A percentile compares a stretch with the other conserved stretches of the same genome.
These are phyloP conservation scores for Tinamus guttatus DNA, from an alignment of 2,113 vertebrate genomes.

Conservation along the genomic window DNA sequence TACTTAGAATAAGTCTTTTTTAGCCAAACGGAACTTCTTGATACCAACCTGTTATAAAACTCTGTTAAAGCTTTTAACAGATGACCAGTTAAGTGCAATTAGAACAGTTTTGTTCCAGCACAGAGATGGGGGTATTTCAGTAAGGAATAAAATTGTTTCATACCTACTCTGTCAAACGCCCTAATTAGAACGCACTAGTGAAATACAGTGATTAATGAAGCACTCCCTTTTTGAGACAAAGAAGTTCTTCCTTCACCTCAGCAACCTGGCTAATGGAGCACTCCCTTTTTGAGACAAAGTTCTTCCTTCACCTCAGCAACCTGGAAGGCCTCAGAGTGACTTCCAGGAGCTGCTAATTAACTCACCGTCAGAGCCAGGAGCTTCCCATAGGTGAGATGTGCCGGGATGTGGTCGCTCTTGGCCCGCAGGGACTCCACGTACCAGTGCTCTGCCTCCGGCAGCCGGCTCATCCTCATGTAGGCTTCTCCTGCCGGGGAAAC, in stretches of 20 bases:
- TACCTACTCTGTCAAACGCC: rapidly evolving
- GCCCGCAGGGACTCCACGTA: slow-evolving; percentile 91
- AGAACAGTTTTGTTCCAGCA: neutral
- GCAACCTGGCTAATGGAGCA: neutral
- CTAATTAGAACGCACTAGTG: neutral
- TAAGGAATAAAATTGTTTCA: neutral
- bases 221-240: neutral
- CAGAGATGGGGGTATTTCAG: neutral
- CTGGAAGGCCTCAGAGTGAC: neutral
- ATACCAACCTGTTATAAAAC: neutral
- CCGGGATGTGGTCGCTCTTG: slow-evolving; percentile 96
- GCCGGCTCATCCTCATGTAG: slow-evolving; percentile 91
- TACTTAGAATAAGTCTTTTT: neutral
- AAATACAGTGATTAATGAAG: neutral
- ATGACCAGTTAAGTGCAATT: neutral
- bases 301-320: neutral
- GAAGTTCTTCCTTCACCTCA: neutral
- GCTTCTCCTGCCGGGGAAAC: slow-evolving; percentile 88
- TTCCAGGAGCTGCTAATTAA: neutral
- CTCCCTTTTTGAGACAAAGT: neutral
- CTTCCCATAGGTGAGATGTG: slow-evolving; percentile 96
- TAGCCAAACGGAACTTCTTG: neutral
- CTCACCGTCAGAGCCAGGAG: slow-evolving; percentile 93
- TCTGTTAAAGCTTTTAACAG: neutral
- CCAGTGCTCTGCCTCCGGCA: slow-evolving; percentile 93